These are phyloP conservation scores for Mormyrus lacerda DNA, from an alignment of 2,113 vertebrate genomes.

Conservation along the genomic window DNA sequence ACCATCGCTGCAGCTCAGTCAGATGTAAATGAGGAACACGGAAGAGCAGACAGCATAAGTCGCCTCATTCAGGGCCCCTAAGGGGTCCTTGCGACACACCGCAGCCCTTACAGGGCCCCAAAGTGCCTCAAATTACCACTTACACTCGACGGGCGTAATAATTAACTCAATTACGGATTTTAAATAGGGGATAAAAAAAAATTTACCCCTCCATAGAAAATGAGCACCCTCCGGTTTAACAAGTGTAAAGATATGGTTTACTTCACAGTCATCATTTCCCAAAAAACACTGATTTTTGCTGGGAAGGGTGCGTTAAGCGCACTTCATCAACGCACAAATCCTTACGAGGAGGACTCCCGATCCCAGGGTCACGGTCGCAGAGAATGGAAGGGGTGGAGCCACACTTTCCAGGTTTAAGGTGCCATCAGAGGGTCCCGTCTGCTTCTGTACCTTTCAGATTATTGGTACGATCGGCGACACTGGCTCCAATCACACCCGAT, in stretches of 20 bases:
- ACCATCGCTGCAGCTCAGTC: neutral
- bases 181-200: neutral
- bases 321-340: neutral
- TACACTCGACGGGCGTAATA: neutral
- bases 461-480: neutral
- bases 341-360: neutral
- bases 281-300: neutral
- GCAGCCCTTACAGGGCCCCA: neutral
- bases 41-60: neutral
- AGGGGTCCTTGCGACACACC: neutral
- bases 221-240: neutral
- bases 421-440: neutral
- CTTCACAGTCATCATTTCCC: neutral
- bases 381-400: neutral
- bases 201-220: neutral
- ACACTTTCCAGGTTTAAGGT: neutral
- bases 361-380: neutral
- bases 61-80: neutral
- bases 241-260: neutral
- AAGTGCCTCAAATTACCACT: conserved; percentile 1
- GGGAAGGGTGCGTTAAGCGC: neutral
- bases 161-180: neutral
- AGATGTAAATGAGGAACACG: neutral
- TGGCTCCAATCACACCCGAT: neutral
- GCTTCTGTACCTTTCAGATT: neutral